Base-by-base conservation (phyloP, 2,113 vertebrate genomes). In the Brevimyrus niger region DNA sequence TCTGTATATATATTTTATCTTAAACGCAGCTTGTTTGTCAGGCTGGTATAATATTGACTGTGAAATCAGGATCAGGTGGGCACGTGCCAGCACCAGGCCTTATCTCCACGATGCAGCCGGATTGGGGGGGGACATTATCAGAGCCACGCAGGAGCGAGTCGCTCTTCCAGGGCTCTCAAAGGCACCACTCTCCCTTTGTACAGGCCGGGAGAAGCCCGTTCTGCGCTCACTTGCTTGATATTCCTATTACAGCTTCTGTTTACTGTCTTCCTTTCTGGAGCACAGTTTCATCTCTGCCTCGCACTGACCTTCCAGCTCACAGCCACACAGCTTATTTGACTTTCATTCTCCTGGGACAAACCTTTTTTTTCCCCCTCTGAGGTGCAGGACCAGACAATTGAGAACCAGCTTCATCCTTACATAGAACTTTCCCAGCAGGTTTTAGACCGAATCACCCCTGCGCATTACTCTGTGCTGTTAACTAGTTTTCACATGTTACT, bases 241-340 rank as follows among this genome's bases (percentile, higher is more conserved):
- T 96, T 98, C 97, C 97, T 97, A 97, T 98, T 98, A 98, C 97
- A 97, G 97, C 96, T 95, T 96, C 96, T 96, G 97, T 98, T 98
- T 97, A 97, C 97, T 97, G 96, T 95, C 95, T 95, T 94, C 95
- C 95, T 95, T 93, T 92, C 90, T 95, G 93, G 94, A 95, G 92
- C 93, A 94, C 92, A 94, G 94, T 95, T 95, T 94, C 92, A 92
- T 94, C 93, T 94, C 92, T 93, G 86, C 47, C 91, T 91, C 88
- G 91, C 83, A 91, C 84, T 91, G 31, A 51, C 47, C 73, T 92
- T 50, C 92, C 92, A 92, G 94, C 90, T 92, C 76, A 55, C 90
- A 91, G 46, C 89, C 50, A 38, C 31, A 38, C 87, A 87, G 35
- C 87, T 91, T 92, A 88, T 92, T 55, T 46, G 88, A 90, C 90